These are phyloP conservation scores for Zoanthus sansibaricus DNA, from an alignment of 92 coral and sea anemone genomes.

Conservation along the genomic window DNA sequence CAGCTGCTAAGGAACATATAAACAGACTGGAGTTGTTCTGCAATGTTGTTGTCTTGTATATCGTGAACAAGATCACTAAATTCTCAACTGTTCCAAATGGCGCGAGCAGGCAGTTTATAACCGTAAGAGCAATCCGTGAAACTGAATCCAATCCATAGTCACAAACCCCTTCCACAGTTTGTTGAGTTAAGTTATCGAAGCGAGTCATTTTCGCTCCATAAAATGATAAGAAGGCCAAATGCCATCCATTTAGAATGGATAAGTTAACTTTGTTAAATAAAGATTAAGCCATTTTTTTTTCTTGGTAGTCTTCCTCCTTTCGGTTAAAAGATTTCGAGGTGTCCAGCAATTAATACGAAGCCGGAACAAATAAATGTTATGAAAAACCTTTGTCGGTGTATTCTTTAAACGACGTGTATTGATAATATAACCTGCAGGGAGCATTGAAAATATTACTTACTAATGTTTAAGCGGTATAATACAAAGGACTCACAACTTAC, in stretches of 20 bases:
- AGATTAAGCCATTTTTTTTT: background rate
- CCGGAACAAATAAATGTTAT: background rate
- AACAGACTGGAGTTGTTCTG: slow-evolving; percentile 42
- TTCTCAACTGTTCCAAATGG: slow-evolving; percentile 28
- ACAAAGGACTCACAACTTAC: background rate
- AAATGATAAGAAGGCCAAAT: background rate
- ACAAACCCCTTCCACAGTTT: background rate
- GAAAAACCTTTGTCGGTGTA: background rate
- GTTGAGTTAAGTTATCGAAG: background rate
- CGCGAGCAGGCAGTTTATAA: slow-evolving; percentile 9
- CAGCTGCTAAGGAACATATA: slow-evolving; percentile 36
- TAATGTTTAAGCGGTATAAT: background rate
- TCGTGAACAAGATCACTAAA: slow-evolving; percentile 9
- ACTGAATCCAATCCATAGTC: background rate
- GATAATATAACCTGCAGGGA: background rate
- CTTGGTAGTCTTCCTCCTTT: background rate
- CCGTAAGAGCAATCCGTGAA: background rate
- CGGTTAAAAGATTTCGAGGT: background rate
- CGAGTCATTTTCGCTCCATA: background rate
- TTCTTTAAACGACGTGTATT: no score
- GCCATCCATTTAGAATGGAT: background rate
- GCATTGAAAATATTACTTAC: background rate
- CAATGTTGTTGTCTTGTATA: slow-evolving; percentile 31
- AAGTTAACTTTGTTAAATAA: background rate
- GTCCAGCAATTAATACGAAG: background rate